Base-by-base conservation (phyloP, 2,888 invertebrate species). In the Nesidiocoris tenuis region DNA sequence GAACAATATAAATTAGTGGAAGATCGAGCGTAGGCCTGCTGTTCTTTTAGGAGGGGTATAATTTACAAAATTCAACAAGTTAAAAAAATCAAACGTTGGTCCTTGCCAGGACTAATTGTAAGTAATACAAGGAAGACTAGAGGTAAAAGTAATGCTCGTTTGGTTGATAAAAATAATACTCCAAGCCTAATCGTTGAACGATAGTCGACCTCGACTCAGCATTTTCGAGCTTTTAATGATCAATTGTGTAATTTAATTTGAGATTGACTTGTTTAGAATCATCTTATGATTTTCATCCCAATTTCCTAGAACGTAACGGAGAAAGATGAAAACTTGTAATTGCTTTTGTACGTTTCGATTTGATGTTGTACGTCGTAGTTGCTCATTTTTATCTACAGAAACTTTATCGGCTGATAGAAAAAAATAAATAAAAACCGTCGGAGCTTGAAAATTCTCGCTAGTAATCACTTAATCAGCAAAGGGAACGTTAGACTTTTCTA, bases 1-100 rank as follows among this genome's bases (percentile, higher is more conserved):
- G 39, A 75, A 18, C 54, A 75, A 75, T 77, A 61, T 65, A 77
- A 77, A 77, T 65, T 76, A 77, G 71, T 77, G 77, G 77, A 77
- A 77, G 77, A 77, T 77, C 77, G 65, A 72, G 55, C 76, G 76
- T 77, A 77, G 77, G 77, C 77, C 77, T 72, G 76, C 75, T 76
- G 72, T 72, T 75, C 71, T 67, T 77, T 75, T 57, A 77, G 54
- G 74, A 68, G 61, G 63, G 72, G 56, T 22, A 77, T 61, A 68
- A 67, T 23, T 56, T 65, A 61, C 54, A 63, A 67, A 21, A 57
- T 59, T 75, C 61, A 74, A 70, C 70, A 59, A 75, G 61, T 65
- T 64, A 70, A 77, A 71, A 76, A 56, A 70, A 65, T 76, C 59
- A 21, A 65, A 72, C 67, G 22, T 39, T 72, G 19, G 54, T 19